These are phyloP conservation scores for Halcyon chelicuti DNA, from an alignment of 2,797 vertebrate species.

Conservation along the genomic window DNA sequence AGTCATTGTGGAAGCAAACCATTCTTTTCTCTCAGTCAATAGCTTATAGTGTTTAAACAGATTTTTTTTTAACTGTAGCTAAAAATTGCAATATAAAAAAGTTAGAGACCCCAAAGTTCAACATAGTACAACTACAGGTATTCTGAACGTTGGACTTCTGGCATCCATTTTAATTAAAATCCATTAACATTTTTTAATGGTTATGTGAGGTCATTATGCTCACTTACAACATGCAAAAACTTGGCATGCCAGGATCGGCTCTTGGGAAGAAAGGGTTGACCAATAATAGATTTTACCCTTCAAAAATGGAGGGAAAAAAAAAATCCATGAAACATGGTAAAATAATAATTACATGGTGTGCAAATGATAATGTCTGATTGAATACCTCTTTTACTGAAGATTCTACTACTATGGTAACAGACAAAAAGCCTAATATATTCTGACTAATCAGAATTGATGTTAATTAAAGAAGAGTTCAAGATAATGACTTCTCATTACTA, in stretches of 20 bases:
- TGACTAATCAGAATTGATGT: constrained; percentile 83
- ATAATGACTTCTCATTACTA: constrained; percentile 84
- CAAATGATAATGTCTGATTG: constrained; percentile 73
- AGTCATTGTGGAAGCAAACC: neutral
- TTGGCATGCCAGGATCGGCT: neutral
- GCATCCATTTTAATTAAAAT: neutral
- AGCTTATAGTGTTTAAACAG: neutral
- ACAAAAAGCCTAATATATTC: constrained; percentile 81
- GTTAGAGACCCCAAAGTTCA: neutral
- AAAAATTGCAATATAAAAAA: neutral
- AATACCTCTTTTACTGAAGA: constrained; percentile 67
- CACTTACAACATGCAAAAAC: neutral
- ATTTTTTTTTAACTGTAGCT: neutral
- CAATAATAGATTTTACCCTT: constrained; percentile 42
- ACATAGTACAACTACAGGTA: neutral
- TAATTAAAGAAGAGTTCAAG: constrained; percentile 83
- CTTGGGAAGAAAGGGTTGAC: neutral
- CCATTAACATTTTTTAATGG: neutral
- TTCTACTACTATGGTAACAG: constrained; percentile 74
- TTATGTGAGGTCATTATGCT: neutral
- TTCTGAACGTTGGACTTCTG: neutral
- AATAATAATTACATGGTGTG: constrained; percentile 69
- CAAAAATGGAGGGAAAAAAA: constrained; percentile 8
- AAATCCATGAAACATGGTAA: constrained; percentile 41
- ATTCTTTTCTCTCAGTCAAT: neutral